Evolutionary conservation across 2,888 invertebrate species (phyloP), one percentile per base, ranked within the genome.

Genomic region (Priocnemis perturbator): DNA sequence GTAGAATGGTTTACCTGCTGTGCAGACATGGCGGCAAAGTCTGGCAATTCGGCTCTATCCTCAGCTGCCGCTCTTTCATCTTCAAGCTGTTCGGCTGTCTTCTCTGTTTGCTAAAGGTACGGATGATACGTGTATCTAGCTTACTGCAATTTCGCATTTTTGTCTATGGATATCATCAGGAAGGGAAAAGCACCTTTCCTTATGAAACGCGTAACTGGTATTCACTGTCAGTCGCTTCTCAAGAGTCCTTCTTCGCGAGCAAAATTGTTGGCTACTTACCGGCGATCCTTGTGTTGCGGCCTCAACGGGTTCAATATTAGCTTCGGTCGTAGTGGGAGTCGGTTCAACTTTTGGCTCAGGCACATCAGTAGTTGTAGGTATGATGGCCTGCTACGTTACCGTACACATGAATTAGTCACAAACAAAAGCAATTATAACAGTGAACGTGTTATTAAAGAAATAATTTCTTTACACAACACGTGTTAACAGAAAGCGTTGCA

Each of bases 21-120:
- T 5, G 90, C 87, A 65, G 90, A 85, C 86, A 90, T 90, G 52
- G 90, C 89, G 64, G 90, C 82, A 79, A 89, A 89, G 77, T 90
- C 90, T 63, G 90, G 89, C 63, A 90, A 83, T 73, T 89, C 89
- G 60, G 88, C 88, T 77, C 89, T 87, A 77, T 91, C 91, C 68
- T 88, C 87, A 2, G 88, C 87, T 26, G 85, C 88, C 55, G 87
- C 85, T 83, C 89, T 89, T 73, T 88, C 90, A 69, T 90, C 90
- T 78, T 90, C 91, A 61, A 91, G 79, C 65, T 89, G 88, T 67
- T 88, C 88, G 7, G 84, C 86, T 4, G 88, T 87, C 83, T 89
- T 88, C 75, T 87, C 87, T 67, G 74, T 70, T 65, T 82, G 80
- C 82, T 86, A 79, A 69, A 81, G 64, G 78, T 66, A 72, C 23